Conservation (phyloP, 2,113 vertebrate genomes). For the Azemiops feae region DNA sequence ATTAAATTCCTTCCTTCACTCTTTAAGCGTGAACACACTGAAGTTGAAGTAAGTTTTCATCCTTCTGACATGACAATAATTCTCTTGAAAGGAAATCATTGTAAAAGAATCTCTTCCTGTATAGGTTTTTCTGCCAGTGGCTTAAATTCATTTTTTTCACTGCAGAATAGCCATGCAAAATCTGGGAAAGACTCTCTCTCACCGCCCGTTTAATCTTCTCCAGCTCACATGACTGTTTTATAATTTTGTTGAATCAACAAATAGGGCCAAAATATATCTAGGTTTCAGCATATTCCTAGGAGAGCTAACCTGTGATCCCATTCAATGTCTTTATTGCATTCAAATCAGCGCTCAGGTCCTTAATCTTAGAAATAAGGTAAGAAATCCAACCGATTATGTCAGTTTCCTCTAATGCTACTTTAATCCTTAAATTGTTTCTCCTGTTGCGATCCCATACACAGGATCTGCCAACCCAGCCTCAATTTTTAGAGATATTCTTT, state of each 20-base stretch:
- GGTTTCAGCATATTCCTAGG: background rate
- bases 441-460: background rate
- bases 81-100: background rate
- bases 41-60: background rate
- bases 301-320: background rate
- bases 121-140: background rate
- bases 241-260: background rate
- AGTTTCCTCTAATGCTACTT: background rate
- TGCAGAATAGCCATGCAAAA: background rate
- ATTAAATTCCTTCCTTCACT: too few species aligned
- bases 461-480: background rate
- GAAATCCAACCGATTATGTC: background rate
- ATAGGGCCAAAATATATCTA: background rate
- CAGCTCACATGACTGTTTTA: background rate
- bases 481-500: background rate
- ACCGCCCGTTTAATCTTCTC: background rate
- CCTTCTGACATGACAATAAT: background rate
- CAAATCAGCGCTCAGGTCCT: background rate
- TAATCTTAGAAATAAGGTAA: background rate
- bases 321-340: background rate
- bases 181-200: background rate
- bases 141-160: background rate
- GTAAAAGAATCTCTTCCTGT: background rate
- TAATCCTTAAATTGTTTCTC: background rate
- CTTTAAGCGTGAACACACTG: background rate